phyloP scores from a whole-genome alignment of 2,113 vertebrate genomes.

The Xyliphius kryptos region DNA sequence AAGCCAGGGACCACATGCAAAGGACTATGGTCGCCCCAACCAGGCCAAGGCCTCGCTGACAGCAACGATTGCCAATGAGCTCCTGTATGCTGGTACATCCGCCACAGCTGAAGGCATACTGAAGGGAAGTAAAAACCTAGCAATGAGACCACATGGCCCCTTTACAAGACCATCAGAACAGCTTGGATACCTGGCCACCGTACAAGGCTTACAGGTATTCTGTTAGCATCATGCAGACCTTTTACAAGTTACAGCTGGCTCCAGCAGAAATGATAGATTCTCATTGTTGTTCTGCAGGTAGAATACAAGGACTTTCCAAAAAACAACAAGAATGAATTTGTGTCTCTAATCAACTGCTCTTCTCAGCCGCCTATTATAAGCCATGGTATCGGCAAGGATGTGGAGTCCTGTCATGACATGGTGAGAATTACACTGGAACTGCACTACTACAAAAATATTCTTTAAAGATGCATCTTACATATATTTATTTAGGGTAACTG shows the following conservation, averaged over 20 bases:
- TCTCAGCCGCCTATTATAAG: slow-evolving; percentile 93
- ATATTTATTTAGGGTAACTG: too few species aligned
- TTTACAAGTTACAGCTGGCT: too few species aligned
- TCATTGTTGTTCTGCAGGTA: too few species aligned
- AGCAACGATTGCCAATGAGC: slow-evolving; percentile 91
- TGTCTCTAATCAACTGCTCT: slow-evolving; percentile 98
- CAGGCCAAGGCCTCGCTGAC: slow-evolving; percentile 92
- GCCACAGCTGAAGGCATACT: slow-evolving; percentile 86
- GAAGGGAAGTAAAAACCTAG: slow-evolving; percentile 78
- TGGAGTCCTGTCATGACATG: slow-evolving; percentile 97
- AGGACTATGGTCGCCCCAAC: slow-evolving; percentile 83
- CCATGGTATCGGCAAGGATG: slow-evolving; percentile 94
- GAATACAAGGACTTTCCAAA: slow-evolving; percentile 99
- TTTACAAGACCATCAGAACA: slow-evolving; percentile 88
- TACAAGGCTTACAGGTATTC: slow-evolving; percentile 86
- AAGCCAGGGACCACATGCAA: slow-evolving; percentile 82
- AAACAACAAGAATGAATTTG: slow-evolving; percentile 99
- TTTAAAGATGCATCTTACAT: too few species aligned
- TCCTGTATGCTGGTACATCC: slow-evolving; percentile 87
- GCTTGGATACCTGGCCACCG: slow-evolving; percentile 78
- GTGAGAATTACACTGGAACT: slow-evolving; percentile 59
- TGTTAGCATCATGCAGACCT: not conserved
- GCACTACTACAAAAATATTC: too few species aligned
- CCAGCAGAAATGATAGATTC: too few species aligned
- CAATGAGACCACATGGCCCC: slow-evolving; percentile 76